Base-by-base conservation (phyloP, 2,888 invertebrate genomes). In the Orthosia gothica region DNA sequence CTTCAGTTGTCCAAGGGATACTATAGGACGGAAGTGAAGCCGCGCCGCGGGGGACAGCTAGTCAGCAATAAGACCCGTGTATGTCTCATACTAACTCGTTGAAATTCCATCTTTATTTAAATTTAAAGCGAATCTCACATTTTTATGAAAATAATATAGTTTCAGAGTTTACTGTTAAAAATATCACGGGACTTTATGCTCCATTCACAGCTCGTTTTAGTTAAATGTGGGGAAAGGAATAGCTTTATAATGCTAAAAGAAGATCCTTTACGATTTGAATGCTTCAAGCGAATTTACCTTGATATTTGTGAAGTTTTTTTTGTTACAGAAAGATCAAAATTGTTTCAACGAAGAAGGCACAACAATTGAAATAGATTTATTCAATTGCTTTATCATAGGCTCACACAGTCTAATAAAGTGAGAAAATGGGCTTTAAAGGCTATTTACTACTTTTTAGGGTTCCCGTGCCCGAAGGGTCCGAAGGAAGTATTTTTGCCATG, bases 101-200 rank as follows among this genome's bases (percentile, higher is more conserved):
- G 90, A 91, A 91, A 90, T 91, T 92, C 89, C 90, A 89, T 88
- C 85, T 88, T 89, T 89, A 91, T 91, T 91, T 90, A 88, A 89
- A 90, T 90, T 89, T 87, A 82, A 87, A 88, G 88, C 85, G 89
- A 82, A 86, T 86, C 83, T 84, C 74, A 74, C 45, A 74, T 81
- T 89, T 90, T 89, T 89, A 88, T 86, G 84, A 82, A 87, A 89
- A 87, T 88, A 89, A 86, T 87, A 85, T 84, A 85, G 81, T 86
- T 87, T 80, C 79, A 82, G 18, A 79, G 82, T 74, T 82, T 85
- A 72, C 76, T 82, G 81, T 84, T 87, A 73, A 82, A 80, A 85
- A 83, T 83, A 87, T 89, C 85, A 83, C 58, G 61, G 76, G 75
- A 72, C 69, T 90, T 88, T 86, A 89, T 88, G 75, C 76, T 47